Evolutionary conservation across 2,888 invertebrate species (phyloP).

Genomic region (Lymantria monacha): DNA sequence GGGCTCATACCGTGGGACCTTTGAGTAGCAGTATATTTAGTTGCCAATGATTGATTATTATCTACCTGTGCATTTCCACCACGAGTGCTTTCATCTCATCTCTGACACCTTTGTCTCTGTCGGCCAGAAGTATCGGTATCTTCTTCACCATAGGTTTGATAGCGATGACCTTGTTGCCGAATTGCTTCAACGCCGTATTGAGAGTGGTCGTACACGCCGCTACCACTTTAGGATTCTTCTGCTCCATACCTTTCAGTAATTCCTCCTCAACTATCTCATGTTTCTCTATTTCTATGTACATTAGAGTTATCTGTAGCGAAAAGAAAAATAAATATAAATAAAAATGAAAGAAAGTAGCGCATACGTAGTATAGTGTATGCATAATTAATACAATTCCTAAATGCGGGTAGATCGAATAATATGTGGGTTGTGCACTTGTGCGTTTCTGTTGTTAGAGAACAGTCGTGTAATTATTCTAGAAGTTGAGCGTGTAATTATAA

Average conservation of each 20-base stretch:
- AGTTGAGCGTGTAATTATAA: too few relatives aligned
- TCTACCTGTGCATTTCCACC: slow-evolving; percentile 93
- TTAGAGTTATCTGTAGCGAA: slow-evolving; percentile 87
- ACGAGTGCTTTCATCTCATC: slow-evolving; percentile 95
- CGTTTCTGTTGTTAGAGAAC: too few relatives aligned
- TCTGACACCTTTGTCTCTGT: slow-evolving; percentile 94
- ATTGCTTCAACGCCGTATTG: slow-evolving; percentile 91
- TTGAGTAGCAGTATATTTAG: too few relatives aligned
- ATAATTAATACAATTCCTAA: too few relatives aligned
- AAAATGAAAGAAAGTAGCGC: neutral
- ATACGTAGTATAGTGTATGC: too few relatives aligned
- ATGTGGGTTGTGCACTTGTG: too few relatives aligned
- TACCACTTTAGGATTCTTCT: slow-evolving; percentile 98
- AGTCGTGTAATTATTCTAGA: too few relatives aligned
- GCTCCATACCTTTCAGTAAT: slow-evolving; percentile 95
- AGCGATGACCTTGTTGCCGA: slow-evolving; percentile 94
- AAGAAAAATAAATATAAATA: neutral
- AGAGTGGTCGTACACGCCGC: slow-evolving; percentile 90
- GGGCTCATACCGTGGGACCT: too few relatives aligned
- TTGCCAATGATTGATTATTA: too few relatives aligned
- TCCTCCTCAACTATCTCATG: slow-evolving; percentile 95
- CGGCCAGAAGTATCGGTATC: slow-evolving; percentile 91
- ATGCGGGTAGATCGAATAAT: too few relatives aligned
- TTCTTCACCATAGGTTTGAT: slow-evolving; percentile 95
- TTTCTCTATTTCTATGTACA: slow-evolving; percentile 98